Conservation (phyloP, 1,140 invertebrate species). For the Thaumetopoea pityocampa region DNA sequence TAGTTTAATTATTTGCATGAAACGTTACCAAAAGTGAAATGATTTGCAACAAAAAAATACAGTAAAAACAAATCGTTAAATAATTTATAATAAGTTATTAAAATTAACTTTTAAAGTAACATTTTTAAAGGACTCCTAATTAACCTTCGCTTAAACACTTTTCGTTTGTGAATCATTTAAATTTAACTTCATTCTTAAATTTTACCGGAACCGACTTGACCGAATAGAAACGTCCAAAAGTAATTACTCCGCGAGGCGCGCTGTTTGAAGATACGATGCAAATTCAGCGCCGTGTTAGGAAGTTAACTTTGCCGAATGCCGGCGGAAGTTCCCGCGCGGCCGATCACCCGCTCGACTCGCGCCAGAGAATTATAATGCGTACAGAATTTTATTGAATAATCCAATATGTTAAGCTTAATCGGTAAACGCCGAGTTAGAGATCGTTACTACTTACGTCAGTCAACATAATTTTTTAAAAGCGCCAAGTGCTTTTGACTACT, state of each 20-base stretch:
- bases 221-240: constrained; percentile 9
- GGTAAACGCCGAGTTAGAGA: not conserved
- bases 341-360: constrained; percentile 17
- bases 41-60: not conserved
- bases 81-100: too few species aligned
- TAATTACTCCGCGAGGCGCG: constrained; percentile 7
- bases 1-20: not conserved
- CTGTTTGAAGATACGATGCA: constrained; percentile 11
- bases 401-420: constrained; percentile 8
- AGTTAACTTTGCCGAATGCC: constrained; percentile 15
- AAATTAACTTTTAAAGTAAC: too few species aligned
- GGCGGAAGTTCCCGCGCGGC: constrained; percentile 16
- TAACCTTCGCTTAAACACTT: too few species aligned
- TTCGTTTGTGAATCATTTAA: too few species aligned
- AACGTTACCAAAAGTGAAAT: not conserved
- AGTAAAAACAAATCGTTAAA: not conserved
- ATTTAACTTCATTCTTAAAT: too few species aligned
- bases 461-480: constrained; percentile 13
- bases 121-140: too few species aligned
- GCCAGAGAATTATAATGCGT: constrained; percentile 30
- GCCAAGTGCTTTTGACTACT: constrained; percentile 7
- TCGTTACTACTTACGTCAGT: constrained; percentile 4
- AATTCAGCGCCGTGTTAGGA: constrained; percentile 9
- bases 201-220: constrained; percentile 6
- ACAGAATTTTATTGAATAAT: constrained; percentile 35